Conservation (phyloP, 2,113 vertebrate genomes). For the Lethenteron camtschaticum region DNA sequence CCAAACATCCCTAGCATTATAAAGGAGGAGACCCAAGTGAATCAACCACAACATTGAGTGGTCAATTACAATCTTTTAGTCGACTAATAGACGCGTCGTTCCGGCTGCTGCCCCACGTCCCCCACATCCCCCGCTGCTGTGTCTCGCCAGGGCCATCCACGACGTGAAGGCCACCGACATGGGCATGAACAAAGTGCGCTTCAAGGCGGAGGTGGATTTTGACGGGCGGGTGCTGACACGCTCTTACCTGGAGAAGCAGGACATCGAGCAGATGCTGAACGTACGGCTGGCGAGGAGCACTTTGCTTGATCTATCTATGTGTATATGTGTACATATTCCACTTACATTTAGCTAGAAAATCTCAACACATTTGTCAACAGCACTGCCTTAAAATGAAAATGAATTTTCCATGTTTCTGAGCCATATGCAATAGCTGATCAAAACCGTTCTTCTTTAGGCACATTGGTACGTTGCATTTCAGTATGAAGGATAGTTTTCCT, state of each 20-base stretch:
- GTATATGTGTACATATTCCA: neutral
- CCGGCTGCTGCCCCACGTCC: too few species aligned
- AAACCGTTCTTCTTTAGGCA: too few species aligned
- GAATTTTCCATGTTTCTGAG: too few species aligned
- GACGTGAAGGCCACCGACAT: conserved; percentile 96
- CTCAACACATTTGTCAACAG: neutral
- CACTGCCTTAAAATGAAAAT: too few species aligned
- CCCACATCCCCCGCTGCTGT: neutral
- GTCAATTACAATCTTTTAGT: too few species aligned
- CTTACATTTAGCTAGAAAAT: neutral
- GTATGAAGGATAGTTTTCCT: too few species aligned
- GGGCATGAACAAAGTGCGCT: conserved; percentile 87
- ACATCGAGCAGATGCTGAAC: conserved; percentile 75
- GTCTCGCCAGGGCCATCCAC: conserved; percentile 54
- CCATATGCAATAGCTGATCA: too few species aligned
- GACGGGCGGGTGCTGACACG: conserved; percentile 87
- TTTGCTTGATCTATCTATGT: neutral
- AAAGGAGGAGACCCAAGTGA: too few species aligned
- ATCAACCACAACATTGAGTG: too few species aligned
- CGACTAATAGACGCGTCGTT: too few species aligned
- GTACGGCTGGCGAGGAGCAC: conserved; percentile 26
- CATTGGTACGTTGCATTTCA: too few species aligned
- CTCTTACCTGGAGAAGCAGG: conserved; percentile 92
- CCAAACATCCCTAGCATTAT: too few species aligned
- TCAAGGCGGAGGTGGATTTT: conserved; percentile 97